Evolutionary conservation across 2,113 vertebrate genomes (phyloP).

Genomic region (Orycteropus afer): DNA sequence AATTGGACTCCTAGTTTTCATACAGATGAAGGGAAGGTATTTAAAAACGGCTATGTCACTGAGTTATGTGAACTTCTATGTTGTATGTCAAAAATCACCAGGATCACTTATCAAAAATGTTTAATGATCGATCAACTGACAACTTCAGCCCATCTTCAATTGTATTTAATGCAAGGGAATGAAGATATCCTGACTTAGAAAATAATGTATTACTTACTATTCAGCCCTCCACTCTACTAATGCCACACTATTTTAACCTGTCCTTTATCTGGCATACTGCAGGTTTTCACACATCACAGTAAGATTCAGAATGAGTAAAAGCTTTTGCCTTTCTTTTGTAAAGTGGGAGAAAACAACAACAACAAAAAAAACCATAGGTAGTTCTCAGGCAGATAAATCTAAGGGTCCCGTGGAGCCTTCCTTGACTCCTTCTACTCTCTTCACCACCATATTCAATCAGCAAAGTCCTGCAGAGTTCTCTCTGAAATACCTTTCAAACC

Average conservation of each 20-base stretch:
- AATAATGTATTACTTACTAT: background rate
- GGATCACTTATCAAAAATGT: background rate
- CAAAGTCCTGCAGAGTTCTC: background rate
- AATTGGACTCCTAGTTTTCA: background rate
- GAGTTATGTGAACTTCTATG: slow-evolving; percentile 1
- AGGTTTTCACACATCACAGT: background rate
- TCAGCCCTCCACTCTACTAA: background rate
- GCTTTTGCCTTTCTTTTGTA: background rate
- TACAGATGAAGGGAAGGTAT: background rate
- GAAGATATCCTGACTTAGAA: background rate
- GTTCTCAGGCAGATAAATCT: background rate
- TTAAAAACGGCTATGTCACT: background rate
- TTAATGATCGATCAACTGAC: background rate
- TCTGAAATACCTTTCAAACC: background rate
- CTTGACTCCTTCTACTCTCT: background rate
- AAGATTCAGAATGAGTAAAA: background rate
- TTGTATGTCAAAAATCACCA: slow-evolving; percentile 5
- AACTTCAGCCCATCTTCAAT: background rate
- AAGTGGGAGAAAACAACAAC: background rate
- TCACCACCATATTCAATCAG: too few species aligned
- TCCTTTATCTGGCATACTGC: background rate
- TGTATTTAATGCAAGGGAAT: background rate
- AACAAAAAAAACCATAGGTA: background rate
- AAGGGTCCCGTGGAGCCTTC: background rate
- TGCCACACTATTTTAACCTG: background rate